phyloP scores from a whole-genome alignment of 2,113 vertebrate species.

The Menura novaehollandiae region DNA sequence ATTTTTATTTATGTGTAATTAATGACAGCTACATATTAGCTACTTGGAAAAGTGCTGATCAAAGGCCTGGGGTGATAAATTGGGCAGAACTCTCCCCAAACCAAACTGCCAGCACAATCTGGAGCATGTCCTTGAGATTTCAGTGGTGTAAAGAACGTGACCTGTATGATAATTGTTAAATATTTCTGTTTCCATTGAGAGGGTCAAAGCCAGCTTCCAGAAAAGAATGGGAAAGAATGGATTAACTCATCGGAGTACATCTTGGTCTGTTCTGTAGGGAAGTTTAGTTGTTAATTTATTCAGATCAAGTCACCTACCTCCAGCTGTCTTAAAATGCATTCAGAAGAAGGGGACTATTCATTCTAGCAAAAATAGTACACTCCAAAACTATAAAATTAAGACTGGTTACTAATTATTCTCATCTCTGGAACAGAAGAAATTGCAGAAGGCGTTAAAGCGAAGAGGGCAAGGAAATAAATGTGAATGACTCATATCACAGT shows the following conservation, averaged over 20 bases:
- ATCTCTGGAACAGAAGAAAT: not conserved
- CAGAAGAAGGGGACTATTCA: not conserved
- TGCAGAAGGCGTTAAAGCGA: not conserved
- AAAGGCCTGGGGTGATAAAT: not conserved
- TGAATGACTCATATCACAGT: not conserved
- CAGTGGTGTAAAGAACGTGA: not conserved
- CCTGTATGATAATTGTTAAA: not conserved
- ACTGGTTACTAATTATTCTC: constrained; percentile 17
- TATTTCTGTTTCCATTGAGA: not conserved
- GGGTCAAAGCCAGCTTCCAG: not conserved
- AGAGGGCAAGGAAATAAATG: not conserved
- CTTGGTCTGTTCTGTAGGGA: not conserved
- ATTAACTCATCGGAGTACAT: not conserved
- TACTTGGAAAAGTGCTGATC: not conserved
- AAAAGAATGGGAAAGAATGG: not conserved
- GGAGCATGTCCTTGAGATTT: not conserved
- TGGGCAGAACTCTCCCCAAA: not conserved
- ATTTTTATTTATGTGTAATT: not conserved
- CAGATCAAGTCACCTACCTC: not conserved
- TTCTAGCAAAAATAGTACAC: not conserved
- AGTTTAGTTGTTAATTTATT: not conserved
- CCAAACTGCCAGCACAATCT: not conserved
- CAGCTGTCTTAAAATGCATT: not conserved
- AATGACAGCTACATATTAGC: not conserved
- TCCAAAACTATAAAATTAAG: not conserved